Evolutionary conservation across 1,140 invertebrate species (phyloP).

Genomic region (Theocolax elegans): DNA sequence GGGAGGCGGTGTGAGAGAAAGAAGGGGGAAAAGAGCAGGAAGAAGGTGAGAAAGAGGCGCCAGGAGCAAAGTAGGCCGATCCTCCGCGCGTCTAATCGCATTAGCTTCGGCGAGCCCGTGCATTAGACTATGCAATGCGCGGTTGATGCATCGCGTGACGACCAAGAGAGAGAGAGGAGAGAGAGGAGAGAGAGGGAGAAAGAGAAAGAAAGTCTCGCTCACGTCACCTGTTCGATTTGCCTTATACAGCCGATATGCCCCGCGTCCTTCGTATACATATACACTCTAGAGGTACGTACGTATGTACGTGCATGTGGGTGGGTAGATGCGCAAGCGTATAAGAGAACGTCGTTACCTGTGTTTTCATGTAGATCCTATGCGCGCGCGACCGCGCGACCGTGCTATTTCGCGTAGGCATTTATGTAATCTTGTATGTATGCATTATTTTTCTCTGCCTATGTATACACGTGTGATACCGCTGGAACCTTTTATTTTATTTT

Average conservation of each 20-base stretch:
- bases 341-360: not conserved
- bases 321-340: not conserved
- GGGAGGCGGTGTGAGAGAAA: not conserved
- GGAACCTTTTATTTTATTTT: too few species aligned
- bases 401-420: too few species aligned
- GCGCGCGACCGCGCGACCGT: not conserved
- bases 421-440: not conserved
- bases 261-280: too few species aligned
- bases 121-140: not conserved
- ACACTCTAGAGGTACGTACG: not conserved
- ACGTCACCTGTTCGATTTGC: not conserved
- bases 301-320: not conserved
- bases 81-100: slow-evolving; percentile 19
- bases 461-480: too few species aligned
- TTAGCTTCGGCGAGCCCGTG: not conserved
- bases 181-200: not conserved
- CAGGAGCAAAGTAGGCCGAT: slow-evolving; percentile 19
- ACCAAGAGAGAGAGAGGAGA: not conserved
- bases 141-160: slow-evolving; percentile 33
- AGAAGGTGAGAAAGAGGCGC: not conserved
- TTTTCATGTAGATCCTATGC: not conserved
- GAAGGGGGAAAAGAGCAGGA: not conserved
- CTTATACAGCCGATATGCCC: not conserved
- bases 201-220: too few species aligned
- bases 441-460: too few species aligned